Base-by-base conservation (phyloP, 1,140 invertebrate genomes). In the Scylla paramamosain region DNA sequence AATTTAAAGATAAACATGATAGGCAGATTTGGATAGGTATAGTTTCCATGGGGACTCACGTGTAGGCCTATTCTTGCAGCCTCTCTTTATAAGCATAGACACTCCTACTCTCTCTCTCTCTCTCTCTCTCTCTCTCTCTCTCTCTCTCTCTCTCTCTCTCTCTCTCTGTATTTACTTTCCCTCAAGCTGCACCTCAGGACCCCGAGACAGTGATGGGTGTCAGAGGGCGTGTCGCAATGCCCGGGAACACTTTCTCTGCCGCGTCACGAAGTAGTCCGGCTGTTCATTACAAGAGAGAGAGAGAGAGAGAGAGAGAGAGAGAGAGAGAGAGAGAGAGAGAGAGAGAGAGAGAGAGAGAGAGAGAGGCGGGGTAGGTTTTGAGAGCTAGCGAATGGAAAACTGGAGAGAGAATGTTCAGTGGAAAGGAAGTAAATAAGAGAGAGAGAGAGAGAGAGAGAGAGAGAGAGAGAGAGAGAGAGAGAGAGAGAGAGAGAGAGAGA, bases 381-480 rank as follows among this genome's bases (percentile, higher is more conserved):
- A 39, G 39, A 39, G 39, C 39, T 39, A 39, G 39, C 39, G 39
- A 1, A 39, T 39, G 39, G 39, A 39, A 39, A 39, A 39, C 39
- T 39, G 39, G 83, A 31, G 83, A n/a, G 29, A 32, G 87, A 45
- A 10, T 39, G 39, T 39, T 39, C 39, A 45, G 87, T 8, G 87
- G 20, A 31, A 32, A 31, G 20, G 87, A 32, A 31, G 10, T n/a
- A 32, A 31, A 32, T 10, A 32, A 31, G 16, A 29, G 89, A 29
- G 46, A 16, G 89, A 39, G 32, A 39, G 45, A 14, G 12, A 48
- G 89, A 20, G 28, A 29, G 45, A 48, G 45, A 29, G 20, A 91
- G 89, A 46, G 89, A 91, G 25, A 29, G 31, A 52, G 87, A n/a
- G 87, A 89, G 39, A 89, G 32, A 45, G 25, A 89, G 28, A n/a